Base-by-base conservation (phyloP, 2,113 vertebrate genomes). In the Archocentrus centrarchus region DNA sequence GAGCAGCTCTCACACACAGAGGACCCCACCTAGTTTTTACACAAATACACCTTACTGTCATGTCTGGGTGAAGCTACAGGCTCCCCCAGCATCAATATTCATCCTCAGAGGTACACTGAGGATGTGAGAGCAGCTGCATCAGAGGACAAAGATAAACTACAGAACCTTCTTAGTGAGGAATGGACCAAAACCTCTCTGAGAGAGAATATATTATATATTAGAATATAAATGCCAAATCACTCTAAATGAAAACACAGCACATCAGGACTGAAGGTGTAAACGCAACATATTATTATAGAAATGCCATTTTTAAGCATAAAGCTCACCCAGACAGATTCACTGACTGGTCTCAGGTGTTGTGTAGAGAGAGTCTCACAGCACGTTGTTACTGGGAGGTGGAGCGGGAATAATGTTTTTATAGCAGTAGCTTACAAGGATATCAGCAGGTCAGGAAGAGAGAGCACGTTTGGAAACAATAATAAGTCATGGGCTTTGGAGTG, bases 401-500 rank as follows among this genome's bases (percentile, higher is more conserved):
- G 60, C 3, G n/a, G 53, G 18, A 10, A n/a, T 6, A 5, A 35
- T 0, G 22, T 0, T 3, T 70, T 47, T 0, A 17, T 81, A 35
- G 80, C 80, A 14, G 18, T 57, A 18, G n/a, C 59, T n/a, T 30
- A 0, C 70, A 57, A 63, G 17, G 15, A 30, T 0, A 44, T 58
- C 0, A 82, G 70, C 59, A 82, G 70, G 63, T 4, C 44, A 2
- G 77, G 77, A 5, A 24, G 13, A 2, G 44, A 63, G 7, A 61
- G 77, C 11, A 18, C 14, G 4, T 79, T 79, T 47, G 77, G 77
- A 3, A 14, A 64, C 50, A 63, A 55, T 6, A 15, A 17, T 35
- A 35, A 3, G 53, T 79, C 77, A 4, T 79, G 77, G 77, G 77
- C 60, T 7, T 22, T 64, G 17, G 59, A 79, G 60, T 79, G 77